Evolutionary conservation across 2,888 invertebrate species (phyloP).

Genomic region (Sycophila texana): DNA sequence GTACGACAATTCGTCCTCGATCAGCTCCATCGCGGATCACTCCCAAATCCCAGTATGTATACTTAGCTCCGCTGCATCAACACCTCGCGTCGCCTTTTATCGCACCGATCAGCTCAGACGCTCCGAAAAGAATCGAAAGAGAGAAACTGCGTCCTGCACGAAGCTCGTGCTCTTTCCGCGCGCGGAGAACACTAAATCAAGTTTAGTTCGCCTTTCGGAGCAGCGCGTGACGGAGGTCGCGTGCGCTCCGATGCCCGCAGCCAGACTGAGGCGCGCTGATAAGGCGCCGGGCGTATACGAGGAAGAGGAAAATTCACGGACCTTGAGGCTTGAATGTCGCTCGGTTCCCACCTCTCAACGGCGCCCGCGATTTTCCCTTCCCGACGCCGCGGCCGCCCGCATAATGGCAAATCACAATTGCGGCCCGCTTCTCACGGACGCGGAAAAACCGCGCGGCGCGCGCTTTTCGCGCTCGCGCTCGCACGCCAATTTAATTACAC

Average conservation of each 20-base stretch:
- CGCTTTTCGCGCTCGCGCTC: background rate
- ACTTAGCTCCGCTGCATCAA: too few species aligned
- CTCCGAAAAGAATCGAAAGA: background rate
- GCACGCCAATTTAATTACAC: background rate
- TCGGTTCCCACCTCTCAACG: constrained; percentile 28
- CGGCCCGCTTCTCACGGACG: background rate
- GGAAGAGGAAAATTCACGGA: constrained; percentile 38
- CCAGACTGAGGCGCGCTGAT: constrained; percentile 11
- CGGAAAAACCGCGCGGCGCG: background rate
- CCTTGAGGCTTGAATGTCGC: constrained; percentile 26
- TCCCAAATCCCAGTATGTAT: too few species aligned
- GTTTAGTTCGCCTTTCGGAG: constrained; percentile 1
- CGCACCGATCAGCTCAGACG: too few species aligned
- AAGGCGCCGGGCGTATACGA: background rate
- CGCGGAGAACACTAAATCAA: background rate
- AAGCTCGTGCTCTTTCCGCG: too few species aligned
- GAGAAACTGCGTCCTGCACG: background rate
- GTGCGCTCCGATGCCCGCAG: background rate
- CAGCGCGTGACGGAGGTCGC: background rate
- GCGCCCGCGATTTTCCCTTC: background rate
- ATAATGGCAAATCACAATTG: background rate
- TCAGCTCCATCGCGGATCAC: constrained; percentile 49
- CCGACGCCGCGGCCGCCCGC: background rate
- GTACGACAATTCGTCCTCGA: constrained; percentile 59
- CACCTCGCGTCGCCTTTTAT: too few species aligned